Percentiles rank a stretch among this genome's conserved stretches.
Evolutionary conservation across 2,797 vertebrate genomes (phyloP).

Genomic region (Phoeniculus purpureus): DNA sequence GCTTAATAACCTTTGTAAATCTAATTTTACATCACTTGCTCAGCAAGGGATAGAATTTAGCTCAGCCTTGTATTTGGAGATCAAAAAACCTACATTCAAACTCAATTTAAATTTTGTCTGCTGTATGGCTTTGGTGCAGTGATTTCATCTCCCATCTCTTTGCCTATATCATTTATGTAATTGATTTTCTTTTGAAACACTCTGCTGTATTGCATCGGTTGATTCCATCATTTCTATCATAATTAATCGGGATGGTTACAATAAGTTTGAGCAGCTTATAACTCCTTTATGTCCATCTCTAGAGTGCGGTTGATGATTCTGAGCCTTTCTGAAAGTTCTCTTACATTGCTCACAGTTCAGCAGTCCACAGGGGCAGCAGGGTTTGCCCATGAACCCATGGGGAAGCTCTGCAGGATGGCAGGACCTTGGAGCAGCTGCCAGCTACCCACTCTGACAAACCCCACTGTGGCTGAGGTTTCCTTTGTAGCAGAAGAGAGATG

Average conservation of each 20-base stretch:
- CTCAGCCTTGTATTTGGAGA: slow-evolving; percentile 7
- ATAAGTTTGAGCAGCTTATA: too few relatives aligned
- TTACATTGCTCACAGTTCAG: rapidly evolving
- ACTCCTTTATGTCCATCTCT: neutral
- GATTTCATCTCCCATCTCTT: neutral
- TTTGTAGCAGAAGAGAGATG: too few relatives aligned
- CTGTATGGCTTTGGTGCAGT: neutral
- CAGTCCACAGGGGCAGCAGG: too few relatives aligned
- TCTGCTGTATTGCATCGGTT: neutral
- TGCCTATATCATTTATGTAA: neutral
- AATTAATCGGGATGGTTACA: neutral
- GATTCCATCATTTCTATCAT: neutral
- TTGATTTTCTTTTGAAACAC: neutral
- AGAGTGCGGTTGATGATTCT: neutral
- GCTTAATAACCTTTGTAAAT: slow-evolving; percentile 60
- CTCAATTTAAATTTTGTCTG: neutral
- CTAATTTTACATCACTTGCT: slow-evolving; percentile 42
- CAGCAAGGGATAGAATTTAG: neutral
- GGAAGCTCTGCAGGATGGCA: neutral
- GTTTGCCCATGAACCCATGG: rapidly evolving
- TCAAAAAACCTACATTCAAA: slow-evolving; percentile 23
- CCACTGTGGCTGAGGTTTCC: too few relatives aligned
- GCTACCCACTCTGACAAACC: neutral
- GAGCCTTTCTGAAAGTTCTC: neutral
- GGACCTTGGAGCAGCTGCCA: neutral